Percentiles rank a stretch among this genome's conserved stretches.
Evolutionary conservation across 2,888 invertebrate genomes (phyloP).

Genomic region (Eupithecia exiguata): DNA sequence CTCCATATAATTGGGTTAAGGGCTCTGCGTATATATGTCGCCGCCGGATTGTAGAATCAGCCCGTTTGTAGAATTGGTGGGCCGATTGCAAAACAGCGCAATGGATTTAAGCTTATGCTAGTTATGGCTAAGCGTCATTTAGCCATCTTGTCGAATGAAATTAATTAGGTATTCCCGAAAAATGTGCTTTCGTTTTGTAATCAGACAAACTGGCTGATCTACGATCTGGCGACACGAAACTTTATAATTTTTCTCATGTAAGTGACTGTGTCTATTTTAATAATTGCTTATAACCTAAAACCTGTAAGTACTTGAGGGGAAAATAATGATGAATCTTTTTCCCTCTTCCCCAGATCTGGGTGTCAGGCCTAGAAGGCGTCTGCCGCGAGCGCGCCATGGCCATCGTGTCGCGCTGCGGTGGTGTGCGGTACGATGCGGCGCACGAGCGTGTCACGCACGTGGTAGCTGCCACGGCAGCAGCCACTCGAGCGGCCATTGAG

Average conservation of each 20-base stretch:
- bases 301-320: background rate
- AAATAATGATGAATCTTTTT: background rate
- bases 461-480: conserved; percentile 84
- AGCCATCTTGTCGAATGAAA: too few relatives aligned
- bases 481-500: conserved; percentile 44
- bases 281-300: background rate
- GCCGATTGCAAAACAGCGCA: too few relatives aligned
- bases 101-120: too few relatives aligned
- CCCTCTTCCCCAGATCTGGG: conserved; percentile 64
- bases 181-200: too few relatives aligned
- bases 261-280: background rate
- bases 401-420: conserved; percentile 87
- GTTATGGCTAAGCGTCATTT: too few relatives aligned
- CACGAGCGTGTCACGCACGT: conserved; percentile 91
- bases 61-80: too few relatives aligned
- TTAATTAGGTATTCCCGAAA: too few relatives aligned
- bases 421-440: conserved; percentile 89
- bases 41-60: too few relatives aligned
- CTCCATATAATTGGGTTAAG: too few relatives aligned
- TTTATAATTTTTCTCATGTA: background rate
- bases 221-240: too few relatives aligned
- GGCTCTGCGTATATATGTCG: too few relatives aligned
- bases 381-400: conserved; percentile 70
- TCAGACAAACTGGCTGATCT: too few relatives aligned
- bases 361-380: conserved; percentile 66